These are phyloP conservation scores for Apteryx owenii DNA, from an alignment of 2,113 vertebrate genomes.

Conservation along the genomic window DNA sequence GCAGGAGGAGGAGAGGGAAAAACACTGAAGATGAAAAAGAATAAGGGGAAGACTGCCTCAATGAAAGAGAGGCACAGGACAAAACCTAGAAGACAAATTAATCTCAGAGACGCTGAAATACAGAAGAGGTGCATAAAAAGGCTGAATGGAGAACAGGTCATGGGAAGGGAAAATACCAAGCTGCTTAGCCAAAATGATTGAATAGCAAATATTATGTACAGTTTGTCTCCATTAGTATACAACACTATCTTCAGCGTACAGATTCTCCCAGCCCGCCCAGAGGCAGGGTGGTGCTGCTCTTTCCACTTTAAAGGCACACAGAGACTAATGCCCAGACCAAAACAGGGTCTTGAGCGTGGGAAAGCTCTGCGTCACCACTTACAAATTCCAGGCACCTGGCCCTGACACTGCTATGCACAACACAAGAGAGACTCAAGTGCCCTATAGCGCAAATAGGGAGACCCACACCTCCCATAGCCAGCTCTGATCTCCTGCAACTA, in stretches of 20 bases:
- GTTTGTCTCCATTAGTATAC: neutral
- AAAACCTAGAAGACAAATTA: conserved; percentile 41
- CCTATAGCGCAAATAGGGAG: neutral
- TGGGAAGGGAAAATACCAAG: conserved; percentile 31
- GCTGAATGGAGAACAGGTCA: conserved; percentile 33
- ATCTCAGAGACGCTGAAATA: neutral
- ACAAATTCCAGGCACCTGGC: neutral
- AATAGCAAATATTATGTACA: conserved; percentile 13
- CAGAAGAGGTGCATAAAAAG: neutral
- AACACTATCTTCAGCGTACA: neutral
- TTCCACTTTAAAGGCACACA: conserved; percentile 20
- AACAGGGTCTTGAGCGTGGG: conserved; percentile 49
- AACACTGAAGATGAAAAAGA: neutral
- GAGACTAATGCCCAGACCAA: neutral
- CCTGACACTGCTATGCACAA: neutral
- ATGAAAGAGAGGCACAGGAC: neutral
- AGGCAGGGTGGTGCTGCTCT: conserved; percentile 43
- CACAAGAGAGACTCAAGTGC: neutral
- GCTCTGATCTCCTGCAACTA: neutral
- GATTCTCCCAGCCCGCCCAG: neutral
- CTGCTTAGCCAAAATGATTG: conserved; percentile 2
- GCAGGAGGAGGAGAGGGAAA: neutral
- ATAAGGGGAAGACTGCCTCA: neutral
- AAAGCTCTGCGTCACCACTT: neutral
- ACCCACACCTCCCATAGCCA: neutral